Conservation (phyloP, 2,888 invertebrate species). For the Saturnia pavonia region DNA sequence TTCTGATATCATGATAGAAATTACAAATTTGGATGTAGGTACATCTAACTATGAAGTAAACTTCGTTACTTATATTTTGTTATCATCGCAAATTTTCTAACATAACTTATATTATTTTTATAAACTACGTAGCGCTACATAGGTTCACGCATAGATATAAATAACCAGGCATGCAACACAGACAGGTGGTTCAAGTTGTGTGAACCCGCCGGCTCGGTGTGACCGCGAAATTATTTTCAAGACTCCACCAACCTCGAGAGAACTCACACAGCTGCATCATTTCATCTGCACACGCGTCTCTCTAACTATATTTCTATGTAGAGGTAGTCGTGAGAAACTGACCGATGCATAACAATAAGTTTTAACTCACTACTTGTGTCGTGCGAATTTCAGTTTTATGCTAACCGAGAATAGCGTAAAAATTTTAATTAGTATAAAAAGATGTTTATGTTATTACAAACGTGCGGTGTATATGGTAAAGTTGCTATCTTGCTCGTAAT, state of each 20-base stretch:
- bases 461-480: conserved; percentile 64
- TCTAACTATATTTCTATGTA: conserved; percentile 67
- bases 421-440: conserved; percentile 39
- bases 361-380: conserved; percentile 33
- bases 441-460: conserved; percentile 58
- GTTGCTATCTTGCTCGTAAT: conserved; percentile 82
- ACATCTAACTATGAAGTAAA: too few species aligned
- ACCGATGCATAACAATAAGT: conserved; percentile 52
- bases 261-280: conserved; percentile 51
- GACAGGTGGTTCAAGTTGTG: conserved; percentile 79
- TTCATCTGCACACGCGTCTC: conserved; percentile 67
- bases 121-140: conserved; percentile 48
- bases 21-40: too few species aligned
- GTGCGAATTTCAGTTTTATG: conserved; percentile 52
- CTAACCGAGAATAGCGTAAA: conserved; percentile 32
- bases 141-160: conserved; percentile 76
- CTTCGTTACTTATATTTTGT: conserved; percentile 40
- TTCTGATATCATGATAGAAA: too few species aligned
- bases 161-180: conserved; percentile 78
- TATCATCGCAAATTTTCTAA: conserved; percentile 43
- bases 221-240: conserved; percentile 83
- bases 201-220: conserved; percentile 77
- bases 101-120: conserved; percentile 2
- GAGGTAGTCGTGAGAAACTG: conserved; percentile 80
- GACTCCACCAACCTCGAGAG: conserved; percentile 76